phyloP scores from a whole-genome alignment of 2,888 invertebrate species.

The Melipona beecheii region DNA sequence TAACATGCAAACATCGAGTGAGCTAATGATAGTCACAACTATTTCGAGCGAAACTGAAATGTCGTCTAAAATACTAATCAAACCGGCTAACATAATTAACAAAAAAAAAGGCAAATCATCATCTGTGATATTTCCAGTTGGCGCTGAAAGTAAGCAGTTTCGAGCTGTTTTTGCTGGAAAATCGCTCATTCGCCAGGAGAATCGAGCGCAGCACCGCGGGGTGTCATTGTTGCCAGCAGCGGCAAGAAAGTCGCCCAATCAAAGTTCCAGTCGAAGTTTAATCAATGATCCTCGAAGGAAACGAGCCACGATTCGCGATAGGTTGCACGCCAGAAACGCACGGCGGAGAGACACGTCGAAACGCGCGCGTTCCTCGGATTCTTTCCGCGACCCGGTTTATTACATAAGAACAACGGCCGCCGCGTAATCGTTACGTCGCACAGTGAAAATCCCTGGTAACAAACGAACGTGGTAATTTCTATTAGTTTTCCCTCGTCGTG shows the following conservation, averaged over 20 bases:
- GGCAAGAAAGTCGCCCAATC: conserved; percentile 56
- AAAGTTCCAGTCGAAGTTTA: conserved; percentile 61
- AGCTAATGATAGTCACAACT: background rate
- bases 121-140: background rate
- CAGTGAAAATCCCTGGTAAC: conserved; percentile 50
- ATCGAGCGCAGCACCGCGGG: conserved; percentile 37
- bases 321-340: conserved; percentile 44
- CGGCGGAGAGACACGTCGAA: conserved; percentile 45
- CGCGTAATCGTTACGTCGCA: conserved; percentile 57
- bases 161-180: conserved; percentile 12
- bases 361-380: conserved; percentile 65
- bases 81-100: background rate
- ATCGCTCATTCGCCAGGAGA: conserved; percentile 30
- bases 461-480: conserved; percentile 52
- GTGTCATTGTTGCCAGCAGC: conserved; percentile 15
- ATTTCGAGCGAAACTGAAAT: too few species aligned
- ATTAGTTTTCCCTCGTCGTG: conserved; percentile 17
- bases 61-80: background rate
- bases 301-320: conserved; percentile 37
- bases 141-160: background rate
- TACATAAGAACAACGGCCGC: conserved; percentile 61
- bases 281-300: conserved; percentile 56
- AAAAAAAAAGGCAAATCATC: background rate
- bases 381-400: conserved; percentile 61
- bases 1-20: background rate